Percentiles rank a stretch among this genome's conserved stretches.
Conservation (phyloP, 2,888 invertebrate species). For the Helicoverpa assulta region DNA sequence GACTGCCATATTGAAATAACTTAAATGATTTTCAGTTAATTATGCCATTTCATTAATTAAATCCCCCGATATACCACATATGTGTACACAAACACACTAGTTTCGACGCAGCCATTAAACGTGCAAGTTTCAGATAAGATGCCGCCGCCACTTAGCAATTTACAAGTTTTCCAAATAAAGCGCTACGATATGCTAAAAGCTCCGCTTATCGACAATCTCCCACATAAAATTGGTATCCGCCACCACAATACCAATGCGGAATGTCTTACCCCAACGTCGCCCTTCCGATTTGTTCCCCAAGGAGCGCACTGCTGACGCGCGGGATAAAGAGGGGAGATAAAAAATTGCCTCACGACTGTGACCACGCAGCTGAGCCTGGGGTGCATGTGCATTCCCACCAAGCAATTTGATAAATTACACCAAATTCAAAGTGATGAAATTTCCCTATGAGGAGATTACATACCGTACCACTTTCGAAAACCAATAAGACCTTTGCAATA, state of each 20-base stretch:
- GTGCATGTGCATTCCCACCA: constrained; percentile 82
- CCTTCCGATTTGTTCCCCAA: constrained; percentile 80
- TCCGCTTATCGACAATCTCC: constrained; percentile 75
- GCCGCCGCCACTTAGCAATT: constrained; percentile 43
- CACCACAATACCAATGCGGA: constrained; percentile 72
- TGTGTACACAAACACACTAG: constrained; percentile 9
- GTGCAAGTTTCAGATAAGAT: constrained; percentile 20
- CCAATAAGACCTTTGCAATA: constrained; percentile 60
- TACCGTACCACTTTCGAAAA: constrained; percentile 56
- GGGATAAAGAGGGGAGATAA: constrained; percentile 78
- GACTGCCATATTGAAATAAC: constrained; percentile 58
- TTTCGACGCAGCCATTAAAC: background rate
- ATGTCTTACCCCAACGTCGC: constrained; percentile 68
- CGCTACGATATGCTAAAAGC: constrained; percentile 63
- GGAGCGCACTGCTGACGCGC: constrained; percentile 78
- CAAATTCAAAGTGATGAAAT: constrained; percentile 82
- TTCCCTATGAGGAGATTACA: constrained; percentile 75
- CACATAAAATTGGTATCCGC: constrained; percentile 71
- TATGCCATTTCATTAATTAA: constrained; percentile 60
- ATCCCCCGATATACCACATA: constrained; percentile 16
- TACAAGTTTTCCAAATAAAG: constrained; percentile 61
- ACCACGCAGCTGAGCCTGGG: constrained; percentile 82
- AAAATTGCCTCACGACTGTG: constrained; percentile 82
- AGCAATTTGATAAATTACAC: constrained; percentile 88
- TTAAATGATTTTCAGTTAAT: constrained; percentile 63